Conservation (phyloP, 2,888 invertebrate species). For the Xylocampa areola region DNA sequence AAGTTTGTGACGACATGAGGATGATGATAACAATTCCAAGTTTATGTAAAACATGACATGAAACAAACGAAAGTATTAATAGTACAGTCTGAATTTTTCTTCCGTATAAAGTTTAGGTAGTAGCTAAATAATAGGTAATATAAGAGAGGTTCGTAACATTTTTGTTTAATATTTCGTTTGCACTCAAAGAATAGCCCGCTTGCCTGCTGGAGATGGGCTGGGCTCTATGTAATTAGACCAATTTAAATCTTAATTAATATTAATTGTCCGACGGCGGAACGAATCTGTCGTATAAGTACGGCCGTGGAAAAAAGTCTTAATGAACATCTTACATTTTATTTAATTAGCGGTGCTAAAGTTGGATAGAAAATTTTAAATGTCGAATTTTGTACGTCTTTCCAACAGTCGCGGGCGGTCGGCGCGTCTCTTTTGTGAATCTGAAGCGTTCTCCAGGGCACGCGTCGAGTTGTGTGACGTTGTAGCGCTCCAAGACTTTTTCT, state of each 20-base stretch:
- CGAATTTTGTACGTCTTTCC: slow-evolving; percentile 50
- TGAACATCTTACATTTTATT: slow-evolving; percentile 62
- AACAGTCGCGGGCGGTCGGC: slow-evolving; percentile 54
- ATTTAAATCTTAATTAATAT: slow-evolving; percentile 90
- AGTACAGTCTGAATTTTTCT: background rate
- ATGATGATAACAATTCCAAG: slow-evolving; percentile 1
- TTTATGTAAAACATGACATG: background rate
- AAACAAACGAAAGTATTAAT: slow-evolving; percentile 1
- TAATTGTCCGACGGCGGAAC: slow-evolving; percentile 88
- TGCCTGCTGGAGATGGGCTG: slow-evolving; percentile 80
- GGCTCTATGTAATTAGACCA: slow-evolving; percentile 89
- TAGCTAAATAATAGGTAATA: slow-evolving; percentile 19
- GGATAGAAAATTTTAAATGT: slow-evolving; percentile 42
- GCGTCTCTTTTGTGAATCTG: slow-evolving; percentile 61
- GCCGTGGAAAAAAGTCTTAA: slow-evolving; percentile 73
- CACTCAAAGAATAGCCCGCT: slow-evolving; percentile 76
- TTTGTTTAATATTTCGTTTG: slow-evolving; percentile 70
- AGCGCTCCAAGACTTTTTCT: slow-evolving; percentile 68
- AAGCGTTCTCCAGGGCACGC: slow-evolving; percentile 65
- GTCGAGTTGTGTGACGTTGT: slow-evolving; percentile 57
- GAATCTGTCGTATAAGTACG: slow-evolving; percentile 87
- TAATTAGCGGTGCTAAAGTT: slow-evolving; percentile 48
- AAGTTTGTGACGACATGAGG: too few relatives aligned
- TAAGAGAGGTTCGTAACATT: slow-evolving; percentile 47
- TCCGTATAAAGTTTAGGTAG: slow-evolving; percentile 2